A percentile compares a stretch with the other conserved stretches of the same genome.
Evolutionary conservation across 2,113 vertebrate genomes (phyloP).

Genomic region (Uria lomvia): DNA sequence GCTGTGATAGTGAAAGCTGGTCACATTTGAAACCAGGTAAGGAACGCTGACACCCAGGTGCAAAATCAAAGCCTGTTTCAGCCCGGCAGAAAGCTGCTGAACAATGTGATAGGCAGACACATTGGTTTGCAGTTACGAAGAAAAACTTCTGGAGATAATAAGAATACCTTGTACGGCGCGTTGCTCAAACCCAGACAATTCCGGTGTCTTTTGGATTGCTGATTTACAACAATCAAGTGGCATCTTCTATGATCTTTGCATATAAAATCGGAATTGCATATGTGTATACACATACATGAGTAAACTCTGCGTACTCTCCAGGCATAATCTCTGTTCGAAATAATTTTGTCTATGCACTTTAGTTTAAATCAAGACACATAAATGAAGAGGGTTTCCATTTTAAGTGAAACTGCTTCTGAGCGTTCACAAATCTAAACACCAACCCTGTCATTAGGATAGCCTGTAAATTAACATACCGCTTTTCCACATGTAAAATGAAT

Average conservation of each 20-base stretch:
- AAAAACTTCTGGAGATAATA: not conserved
- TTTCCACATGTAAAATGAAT: not conserved
- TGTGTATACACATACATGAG: not conserved
- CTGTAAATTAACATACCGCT: not conserved
- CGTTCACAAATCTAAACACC: not conserved
- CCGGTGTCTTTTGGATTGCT: not conserved
- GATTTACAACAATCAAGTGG: not conserved
- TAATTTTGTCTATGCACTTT: not conserved
- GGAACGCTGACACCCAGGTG: not conserved
- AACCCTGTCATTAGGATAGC: not conserved
- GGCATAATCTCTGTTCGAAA: constrained; percentile 23
- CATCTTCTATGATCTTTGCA: not conserved
- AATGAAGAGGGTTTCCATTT: constrained; percentile 17
- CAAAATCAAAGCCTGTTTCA: constrained; percentile 5
- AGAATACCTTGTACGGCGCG: not conserved
- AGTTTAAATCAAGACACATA: constrained; percentile 28
- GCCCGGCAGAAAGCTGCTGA: not conserved
- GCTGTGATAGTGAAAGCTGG: not conserved
- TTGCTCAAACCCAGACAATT: not conserved
- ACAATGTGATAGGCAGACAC: not conserved
- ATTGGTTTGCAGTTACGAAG: not conserved
- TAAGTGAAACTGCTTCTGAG: not conserved
- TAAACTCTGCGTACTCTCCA: not conserved
- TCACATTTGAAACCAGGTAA: not conserved
- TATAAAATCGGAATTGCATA: not conserved